Evolutionary conservation across 2,888 invertebrate genomes (phyloP), one percentile per base, ranked within the genome.

Genomic region (Yponomeuta malinellus): DNA sequence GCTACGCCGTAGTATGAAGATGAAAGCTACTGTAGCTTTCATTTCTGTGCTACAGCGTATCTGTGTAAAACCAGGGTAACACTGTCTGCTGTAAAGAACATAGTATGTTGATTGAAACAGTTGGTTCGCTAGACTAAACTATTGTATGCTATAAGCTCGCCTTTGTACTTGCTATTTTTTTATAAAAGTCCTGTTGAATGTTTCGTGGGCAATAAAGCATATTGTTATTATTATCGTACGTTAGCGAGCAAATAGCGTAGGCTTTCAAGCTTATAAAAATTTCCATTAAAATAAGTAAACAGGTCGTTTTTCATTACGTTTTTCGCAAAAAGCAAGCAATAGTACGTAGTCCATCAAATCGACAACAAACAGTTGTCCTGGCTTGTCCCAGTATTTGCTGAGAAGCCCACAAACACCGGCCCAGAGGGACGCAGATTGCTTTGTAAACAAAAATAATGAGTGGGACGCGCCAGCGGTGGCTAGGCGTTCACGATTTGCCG

Each of bases 391-490:
- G 10, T n/a, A 10, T 29, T n/a, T 29, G 23, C 10, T 29, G 64
- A 10, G n/a, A 1, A 9, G 10, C 10, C 10, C 23, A 10, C 10
- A 29, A n/a, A 29, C 23, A n/a, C 23, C 48, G 43, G 69, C 52
- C 74, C 72, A 70, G 70, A 74, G 74, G 75, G 75, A 70, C 71
- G 76, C 78, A 80, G 87, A 89, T 88, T 87, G 88, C 85, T 87
- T 81, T 69, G 87, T 80, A 89, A 88, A 88, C 80, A 87, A 79
- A 83, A 83, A 81, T 84, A 86, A 86, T 85, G 80, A 81, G 37
- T 67, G 67, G 74, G 31, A 65, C 64, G 23, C n/a, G 23, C 29
- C 10, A 31, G 5, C 29, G 6, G 29, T 65, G n/a, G 31, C 23
- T 29, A 10, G 23, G 23, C 29, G 6, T 65, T 63, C n/a, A 65